Percentiles rank a stretch among this genome's conserved stretches.
Conservation (phyloP, 2,888 invertebrate species). For the Ormyrus thymus region DNA sequence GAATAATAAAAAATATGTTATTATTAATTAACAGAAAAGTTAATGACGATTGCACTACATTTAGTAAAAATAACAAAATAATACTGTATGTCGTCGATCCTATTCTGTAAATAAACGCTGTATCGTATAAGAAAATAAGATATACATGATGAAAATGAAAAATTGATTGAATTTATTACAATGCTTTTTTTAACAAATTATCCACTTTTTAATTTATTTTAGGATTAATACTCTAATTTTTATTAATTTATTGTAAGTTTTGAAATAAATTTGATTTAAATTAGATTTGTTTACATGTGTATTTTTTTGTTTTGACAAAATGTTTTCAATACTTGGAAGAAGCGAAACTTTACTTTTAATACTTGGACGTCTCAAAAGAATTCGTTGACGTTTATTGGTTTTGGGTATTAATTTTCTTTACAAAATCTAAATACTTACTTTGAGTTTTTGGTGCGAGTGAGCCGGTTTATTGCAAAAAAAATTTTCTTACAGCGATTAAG, state of each 20-base stretch:
- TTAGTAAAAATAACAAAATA: conserved; percentile 67
- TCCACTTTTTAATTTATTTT: conserved; percentile 26
- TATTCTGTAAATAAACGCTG: conserved; percentile 74
- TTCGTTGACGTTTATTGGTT: no score
- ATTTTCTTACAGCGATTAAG: no score
- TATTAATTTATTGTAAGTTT: background rate
- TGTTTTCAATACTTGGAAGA: no score
- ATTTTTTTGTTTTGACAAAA: no score
- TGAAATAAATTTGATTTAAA: no score
- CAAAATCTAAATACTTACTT: no score
- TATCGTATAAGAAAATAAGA: conserved; percentile 68
- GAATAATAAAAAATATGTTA: conserved; percentile 59
- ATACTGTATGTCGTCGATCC: conserved; percentile 74
- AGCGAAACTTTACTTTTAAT: no score
- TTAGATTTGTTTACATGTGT: no score
- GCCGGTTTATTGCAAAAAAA: no score
- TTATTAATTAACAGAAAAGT: conserved; percentile 69
- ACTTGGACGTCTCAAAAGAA: no score
- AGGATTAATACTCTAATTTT: conserved; percentile 6
- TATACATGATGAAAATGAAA: conserved; percentile 52
- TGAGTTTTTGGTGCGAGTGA: no score
- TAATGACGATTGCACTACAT: conserved; percentile 72
- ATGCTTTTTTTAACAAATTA: background rate
- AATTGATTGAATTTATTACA: conserved; percentile 33
- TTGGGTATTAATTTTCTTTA: no score